Conservation (phyloP, 2,888 invertebrate species). For the Mythimna impura region DNA sequence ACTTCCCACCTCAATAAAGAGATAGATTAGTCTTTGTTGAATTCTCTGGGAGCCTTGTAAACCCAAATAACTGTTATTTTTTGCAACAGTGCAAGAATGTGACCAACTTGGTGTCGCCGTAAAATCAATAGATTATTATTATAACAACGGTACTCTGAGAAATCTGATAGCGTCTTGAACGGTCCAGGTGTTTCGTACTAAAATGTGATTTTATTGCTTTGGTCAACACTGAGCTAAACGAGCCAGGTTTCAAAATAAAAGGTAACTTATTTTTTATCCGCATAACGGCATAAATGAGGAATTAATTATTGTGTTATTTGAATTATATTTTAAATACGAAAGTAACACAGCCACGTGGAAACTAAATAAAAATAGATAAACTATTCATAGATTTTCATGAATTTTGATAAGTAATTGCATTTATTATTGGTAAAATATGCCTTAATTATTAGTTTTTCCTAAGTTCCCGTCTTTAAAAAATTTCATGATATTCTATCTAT, state of each 20-base stretch:
- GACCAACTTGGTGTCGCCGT: slow-evolving; percentile 30
- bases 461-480: too few relatives aligned
- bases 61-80: slow-evolving; percentile 25
- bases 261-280: slow-evolving; percentile 62
- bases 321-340: background rate
- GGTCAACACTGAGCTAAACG: slow-evolving; percentile 63
- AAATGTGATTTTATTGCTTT: slow-evolving; percentile 70
- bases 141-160: slow-evolving; percentile 52
- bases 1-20: too few relatives aligned
- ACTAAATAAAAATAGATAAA: too few relatives aligned
- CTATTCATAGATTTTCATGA: too few relatives aligned
- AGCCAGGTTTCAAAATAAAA: slow-evolving; percentile 32
- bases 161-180: slow-evolving; percentile 52
- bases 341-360: too few relatives aligned
- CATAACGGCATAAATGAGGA: slow-evolving; percentile 35
- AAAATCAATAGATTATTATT: slow-evolving; percentile 54
- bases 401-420: too few relatives aligned
- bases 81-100: slow-evolving; percentile 33
- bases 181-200: slow-evolving; percentile 60
- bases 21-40: background rate
- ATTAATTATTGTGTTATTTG: slow-evolving; percentile 37
- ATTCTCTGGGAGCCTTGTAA: background rate
- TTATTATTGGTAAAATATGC: too few relatives aligned
- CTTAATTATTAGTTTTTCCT: too few relatives aligned
- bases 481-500: too few relatives aligned